Conservation (phyloP, 2,888 invertebrate species). For the Dasypolia templi region DNA sequence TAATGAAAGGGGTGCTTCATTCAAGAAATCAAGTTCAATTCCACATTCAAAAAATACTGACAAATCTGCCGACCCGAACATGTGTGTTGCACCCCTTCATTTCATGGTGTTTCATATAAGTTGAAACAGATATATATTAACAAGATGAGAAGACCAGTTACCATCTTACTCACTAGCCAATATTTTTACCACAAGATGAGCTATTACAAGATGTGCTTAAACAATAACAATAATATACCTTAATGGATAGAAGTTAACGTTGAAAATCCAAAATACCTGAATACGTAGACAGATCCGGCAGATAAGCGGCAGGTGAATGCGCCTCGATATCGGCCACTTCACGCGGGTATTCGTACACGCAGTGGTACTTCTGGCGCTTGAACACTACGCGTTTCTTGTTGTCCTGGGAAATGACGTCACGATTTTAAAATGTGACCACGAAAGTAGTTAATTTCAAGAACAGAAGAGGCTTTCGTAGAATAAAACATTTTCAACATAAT, state of each 20-base stretch:
- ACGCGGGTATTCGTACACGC: conserved; percentile 95
- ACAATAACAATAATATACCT: no score
- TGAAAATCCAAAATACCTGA: conserved; percentile 77
- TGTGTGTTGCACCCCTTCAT: background rate
- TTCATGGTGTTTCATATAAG: background rate
- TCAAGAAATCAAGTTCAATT: no score
- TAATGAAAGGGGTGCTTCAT: background rate
- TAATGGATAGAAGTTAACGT: background rate
- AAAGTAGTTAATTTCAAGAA: background rate
- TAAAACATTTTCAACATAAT: background rate
- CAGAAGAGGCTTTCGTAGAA: background rate
- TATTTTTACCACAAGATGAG: background rate
- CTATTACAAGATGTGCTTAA: no score
- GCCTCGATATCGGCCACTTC: conserved; percentile 90
- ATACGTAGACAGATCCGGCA: conserved; percentile 86
- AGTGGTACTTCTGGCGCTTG: conserved; percentile 95
- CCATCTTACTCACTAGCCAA: no score
- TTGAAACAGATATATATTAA: background rate
- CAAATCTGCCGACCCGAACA: background rate
- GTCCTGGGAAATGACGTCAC: conserved; percentile 80
- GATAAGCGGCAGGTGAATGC: conserved; percentile 78
- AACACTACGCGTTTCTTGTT: conserved; percentile 94
- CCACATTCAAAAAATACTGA: no score
- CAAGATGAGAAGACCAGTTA: background rate
- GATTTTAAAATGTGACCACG: background rate